These are phyloP conservation scores for Drosophila micromelanica DNA, from an alignment of 1,140 invertebrate genomes.

Conservation along the genomic window DNA sequence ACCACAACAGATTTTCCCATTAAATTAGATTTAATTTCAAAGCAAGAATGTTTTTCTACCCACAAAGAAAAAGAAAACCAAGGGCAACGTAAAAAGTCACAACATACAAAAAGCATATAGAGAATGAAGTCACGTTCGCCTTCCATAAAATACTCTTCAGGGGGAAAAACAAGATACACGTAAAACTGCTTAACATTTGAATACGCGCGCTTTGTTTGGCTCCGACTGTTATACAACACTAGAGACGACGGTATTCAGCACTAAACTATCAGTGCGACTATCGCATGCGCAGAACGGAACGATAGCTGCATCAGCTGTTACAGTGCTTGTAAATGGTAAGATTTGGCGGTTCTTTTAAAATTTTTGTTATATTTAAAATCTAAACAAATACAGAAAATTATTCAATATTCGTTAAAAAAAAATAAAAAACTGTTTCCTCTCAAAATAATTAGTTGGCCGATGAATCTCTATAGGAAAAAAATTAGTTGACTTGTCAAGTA, in stretches of 20 bases:
- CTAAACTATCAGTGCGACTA: constrained; percentile 18
- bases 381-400: no score
- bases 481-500: no score
- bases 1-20: constrained; percentile 54
- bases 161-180: constrained; percentile 24
- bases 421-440: no score
- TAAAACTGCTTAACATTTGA: constrained; percentile 17
- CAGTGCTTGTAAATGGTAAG: not conserved
- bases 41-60: constrained; percentile 32
- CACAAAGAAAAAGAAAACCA: constrained; percentile 3
- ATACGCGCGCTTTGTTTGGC: not conserved
- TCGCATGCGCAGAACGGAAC: constrained; percentile 17
- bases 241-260: not conserved
- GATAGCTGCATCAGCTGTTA: not conserved
- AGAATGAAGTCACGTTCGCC: constrained; percentile 69
- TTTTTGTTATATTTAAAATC: no score
- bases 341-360: not conserved
- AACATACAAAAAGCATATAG: constrained; percentile 50
- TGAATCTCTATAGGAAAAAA: no score
- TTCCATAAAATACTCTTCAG: constrained; percentile 48
- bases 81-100: constrained; percentile 36
- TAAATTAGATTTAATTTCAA: constrained; percentile 73
- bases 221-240: constrained; percentile 10
- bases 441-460: no score
- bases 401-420: no score